Conservation (phyloP, 2,797 vertebrate genomes). For the Mastacembelus armatus region DNA sequence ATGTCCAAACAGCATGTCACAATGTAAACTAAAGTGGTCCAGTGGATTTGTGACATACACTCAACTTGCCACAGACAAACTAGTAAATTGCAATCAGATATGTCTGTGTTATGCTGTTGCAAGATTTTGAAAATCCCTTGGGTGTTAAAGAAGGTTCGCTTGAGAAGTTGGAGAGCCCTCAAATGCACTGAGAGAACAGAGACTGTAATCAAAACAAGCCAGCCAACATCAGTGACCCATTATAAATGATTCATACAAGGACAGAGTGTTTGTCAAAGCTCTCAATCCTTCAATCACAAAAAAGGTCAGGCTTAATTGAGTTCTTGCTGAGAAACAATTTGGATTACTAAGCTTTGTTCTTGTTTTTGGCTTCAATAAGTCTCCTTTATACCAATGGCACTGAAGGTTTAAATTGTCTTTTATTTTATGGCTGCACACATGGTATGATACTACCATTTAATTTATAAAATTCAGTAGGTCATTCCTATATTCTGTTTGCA, state of each 20-base stretch:
- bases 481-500: neutral
- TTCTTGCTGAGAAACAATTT: constrained; percentile 31
- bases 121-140: constrained; percentile 14
- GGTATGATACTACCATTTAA: neutral
- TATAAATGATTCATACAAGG: constrained; percentile 48
- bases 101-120: constrained; percentile 4
- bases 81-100: constrained; percentile 43
- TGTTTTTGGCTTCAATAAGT: constrained; percentile 3
- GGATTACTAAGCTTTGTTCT: constrained; percentile 7
- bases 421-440: neutral
- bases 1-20: constrained; percentile 26
- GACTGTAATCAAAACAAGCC: constrained; percentile 50
- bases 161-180: constrained; percentile 28
- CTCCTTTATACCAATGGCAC: neutral
- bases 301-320: constrained; percentile 53
- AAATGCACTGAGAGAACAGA: constrained; percentile 9
- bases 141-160: constrained; percentile 19
- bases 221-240: constrained; percentile 21
- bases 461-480: neutral
- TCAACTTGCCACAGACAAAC: constrained; percentile 29
- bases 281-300: constrained; percentile 46
- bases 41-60: constrained; percentile 37
- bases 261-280: constrained; percentile 43
- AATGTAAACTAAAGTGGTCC: constrained; percentile 12
- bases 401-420: neutral